Evolutionary conservation across 2,888 invertebrate species (phyloP).

Genomic region (Cabera pusaria): DNA sequence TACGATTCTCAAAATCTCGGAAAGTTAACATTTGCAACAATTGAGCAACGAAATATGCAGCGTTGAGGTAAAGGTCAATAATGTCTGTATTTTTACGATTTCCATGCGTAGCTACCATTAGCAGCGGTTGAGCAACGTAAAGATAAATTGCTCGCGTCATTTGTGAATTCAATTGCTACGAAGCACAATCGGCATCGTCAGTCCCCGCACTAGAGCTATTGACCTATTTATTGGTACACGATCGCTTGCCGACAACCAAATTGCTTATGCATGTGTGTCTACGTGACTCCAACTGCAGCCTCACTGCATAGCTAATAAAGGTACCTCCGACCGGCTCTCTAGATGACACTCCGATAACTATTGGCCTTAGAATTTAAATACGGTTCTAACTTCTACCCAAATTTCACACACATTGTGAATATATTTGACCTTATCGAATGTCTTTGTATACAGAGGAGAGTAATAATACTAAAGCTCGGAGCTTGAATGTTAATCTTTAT

Average conservation of each 20-base stretch:
- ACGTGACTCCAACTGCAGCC: conserved; percentile 62
- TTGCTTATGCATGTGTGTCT: conserved; percentile 75
- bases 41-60: conserved; percentile 13
- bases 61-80: conserved; percentile 15
- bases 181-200: conserved; percentile 15
- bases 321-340: conserved; percentile 41
- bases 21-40: conserved; percentile 16
- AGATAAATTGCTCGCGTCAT: conserved; percentile 12
- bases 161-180: conserved; percentile 13
- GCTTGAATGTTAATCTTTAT: too few relatives aligned
- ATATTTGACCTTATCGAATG: background rate
- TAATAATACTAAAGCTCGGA: too few relatives aligned
- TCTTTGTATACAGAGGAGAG: too few relatives aligned
- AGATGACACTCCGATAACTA: conserved; percentile 39
- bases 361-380: conserved; percentile 26
- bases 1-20: conserved; percentile 10
- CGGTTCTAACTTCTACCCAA: conserved; percentile 22
- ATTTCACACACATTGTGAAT: conserved; percentile 1
- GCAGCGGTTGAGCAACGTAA: conserved; percentile 10
- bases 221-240: conserved; percentile 74
- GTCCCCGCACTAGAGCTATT: conserved; percentile 52
- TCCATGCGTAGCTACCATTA: conserved; percentile 16
- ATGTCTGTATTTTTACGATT: conserved; percentile 17
- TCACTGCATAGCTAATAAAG: conserved; percentile 59
- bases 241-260: conserved; percentile 58